Evolutionary conservation across 53 echinoderm and acorn worm genomes (phyloP).

Genomic region (Echinarachnius parma): DNA sequence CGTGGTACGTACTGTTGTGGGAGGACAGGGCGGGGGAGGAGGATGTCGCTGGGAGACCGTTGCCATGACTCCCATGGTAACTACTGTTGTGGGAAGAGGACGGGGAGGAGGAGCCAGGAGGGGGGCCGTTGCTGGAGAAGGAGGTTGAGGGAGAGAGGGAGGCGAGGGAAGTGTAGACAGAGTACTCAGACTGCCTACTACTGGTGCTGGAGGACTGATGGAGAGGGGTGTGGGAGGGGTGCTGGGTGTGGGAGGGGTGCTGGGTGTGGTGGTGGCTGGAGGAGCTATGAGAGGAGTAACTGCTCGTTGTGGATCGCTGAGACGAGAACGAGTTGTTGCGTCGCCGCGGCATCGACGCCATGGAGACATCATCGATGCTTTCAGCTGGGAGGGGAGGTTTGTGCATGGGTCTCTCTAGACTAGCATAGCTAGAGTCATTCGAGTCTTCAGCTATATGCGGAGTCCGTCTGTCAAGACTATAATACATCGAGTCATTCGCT

Average conservation of each 20-base stretch:
- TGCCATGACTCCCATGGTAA: constrained; percentile 62
- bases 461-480: constrained; percentile 30
- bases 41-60: constrained; percentile 32
- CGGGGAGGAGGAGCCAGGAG: constrained; percentile 36
- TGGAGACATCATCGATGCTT: constrained; percentile 38
- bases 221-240: constrained; percentile 26
- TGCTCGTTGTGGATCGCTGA: constrained; percentile 85
- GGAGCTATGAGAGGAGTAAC: constrained; percentile 80
- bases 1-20: constrained; percentile 41
- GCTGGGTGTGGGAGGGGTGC: constrained; percentile 41
- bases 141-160: constrained; percentile 45
- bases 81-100: constrained; percentile 35
- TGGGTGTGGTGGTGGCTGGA: constrained; percentile 48
- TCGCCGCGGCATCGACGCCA: constrained; percentile 40
- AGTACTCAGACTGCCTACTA: constrained; percentile 37
- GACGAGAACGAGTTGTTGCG: constrained; percentile 86
- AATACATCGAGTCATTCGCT: constrained; percentile 16
- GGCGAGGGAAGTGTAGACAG: constrained; percentile 38
- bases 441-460: constrained; percentile 23
- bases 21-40: constrained; percentile 40
- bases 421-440: constrained; percentile 46
- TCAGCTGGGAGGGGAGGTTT: constrained; percentile 35
- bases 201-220: constrained; percentile 54
- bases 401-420: constrained; percentile 40
- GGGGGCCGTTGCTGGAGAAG: constrained; percentile 47